Base-by-base conservation (phyloP, 2,113 vertebrate species). In the Bothrops jararaca region DNA sequence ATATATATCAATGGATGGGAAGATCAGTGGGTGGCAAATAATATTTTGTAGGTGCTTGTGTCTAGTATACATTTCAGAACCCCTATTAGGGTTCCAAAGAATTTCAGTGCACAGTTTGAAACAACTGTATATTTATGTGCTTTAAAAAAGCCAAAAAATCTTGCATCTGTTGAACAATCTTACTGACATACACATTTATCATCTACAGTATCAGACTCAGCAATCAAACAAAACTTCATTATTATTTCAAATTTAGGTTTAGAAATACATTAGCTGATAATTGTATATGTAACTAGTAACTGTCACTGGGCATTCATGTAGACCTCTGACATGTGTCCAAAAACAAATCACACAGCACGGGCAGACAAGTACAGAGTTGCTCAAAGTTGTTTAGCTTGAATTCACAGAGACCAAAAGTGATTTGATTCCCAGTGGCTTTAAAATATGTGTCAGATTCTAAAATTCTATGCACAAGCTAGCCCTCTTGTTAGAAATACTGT, bases 401-500 rank as follows among this genome's bases (percentile, higher is more conserved):
- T 92, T 92, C 91, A 93, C 85, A 93, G 86, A 88, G 87, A 29
- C 5, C 34, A 48, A 12, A 89, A 69, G 89, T 95, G 95, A 91
- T 96, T 93, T 96, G 89, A 95, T 92, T 88, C 89, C 92, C 85
- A 92, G 64, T 52, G 88, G 92, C 45, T 96, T 95, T 93, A 91
- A 95, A 96, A 94, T 93, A 88, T 80, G 5, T 12, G 3, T 10
- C 94, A 85, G 50, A 94, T 94, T 94, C 52, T 89, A 92, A 85
- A 89, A 94, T 91, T 95, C 93, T 87, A 95, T 57, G 29, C 50
- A 88, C 42, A 90, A 88, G 93, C 85, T 92, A 94, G 91, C 42
- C 92, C 23, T 86, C 74, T 89, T 86, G 94, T 92, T 91, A 91
- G 93, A 92, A 96, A 85, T n/a, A 8, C 64, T 90, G 39, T 54